Percentiles rank a stretch among this genome's conserved stretches.
phyloP scores from a whole-genome alignment of 2,797 vertebrate species.

The Parambassis ranga region DNA sequence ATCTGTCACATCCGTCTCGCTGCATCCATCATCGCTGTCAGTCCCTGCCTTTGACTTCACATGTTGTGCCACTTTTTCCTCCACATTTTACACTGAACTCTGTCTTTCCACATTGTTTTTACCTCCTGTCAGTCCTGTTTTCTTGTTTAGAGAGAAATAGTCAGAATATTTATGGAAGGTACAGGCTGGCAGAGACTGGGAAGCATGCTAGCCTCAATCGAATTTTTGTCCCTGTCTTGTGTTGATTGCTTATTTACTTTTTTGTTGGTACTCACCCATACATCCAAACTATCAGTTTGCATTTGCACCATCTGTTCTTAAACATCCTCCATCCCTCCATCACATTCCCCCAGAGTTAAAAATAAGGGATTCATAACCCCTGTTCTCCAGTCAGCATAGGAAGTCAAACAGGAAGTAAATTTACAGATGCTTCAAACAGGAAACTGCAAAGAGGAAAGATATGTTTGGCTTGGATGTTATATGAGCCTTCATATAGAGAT shows the following conservation, averaged over 20 bases:
- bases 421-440: conserved; percentile 43
- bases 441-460: conserved; percentile 6
- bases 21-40: conserved; percentile 57
- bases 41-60: conserved; percentile 22
- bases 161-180: not conserved
- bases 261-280: not conserved
- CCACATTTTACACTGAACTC: not conserved
- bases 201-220: not conserved
- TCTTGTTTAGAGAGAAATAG: not conserved
- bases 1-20: conserved; percentile 55
- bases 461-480: not conserved
- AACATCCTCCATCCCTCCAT: not conserved
- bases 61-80: conserved; percentile 4
- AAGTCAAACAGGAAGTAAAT: conserved; percentile 50
- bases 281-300: conserved; percentile 14
- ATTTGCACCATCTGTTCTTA: too few relatives aligned
- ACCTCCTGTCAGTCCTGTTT: not conserved
- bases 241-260: not conserved
- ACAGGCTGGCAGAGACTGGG: not conserved
- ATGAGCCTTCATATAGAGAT: not conserved
- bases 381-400: conserved; percentile 20
- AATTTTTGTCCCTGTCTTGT: too few relatives aligned
- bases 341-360: not conserved
- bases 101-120: not conserved
- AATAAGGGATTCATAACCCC: conserved; percentile 4